Conservation (phyloP, 2,797 vertebrate genomes). For the Mus caroli region DNA sequence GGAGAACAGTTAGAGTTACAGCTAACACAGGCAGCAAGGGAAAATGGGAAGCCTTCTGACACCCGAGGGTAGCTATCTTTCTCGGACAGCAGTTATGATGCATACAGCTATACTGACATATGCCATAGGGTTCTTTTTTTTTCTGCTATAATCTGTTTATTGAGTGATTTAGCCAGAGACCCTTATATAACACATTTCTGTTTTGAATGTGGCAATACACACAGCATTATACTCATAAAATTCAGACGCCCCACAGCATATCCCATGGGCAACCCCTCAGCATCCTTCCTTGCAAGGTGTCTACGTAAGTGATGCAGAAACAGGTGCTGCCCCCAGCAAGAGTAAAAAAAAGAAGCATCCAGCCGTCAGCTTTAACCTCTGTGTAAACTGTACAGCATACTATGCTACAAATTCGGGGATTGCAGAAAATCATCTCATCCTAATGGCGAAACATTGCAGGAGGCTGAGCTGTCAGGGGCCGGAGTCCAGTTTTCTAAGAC, state of each 20-base stretch:
- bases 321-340: not conserved
- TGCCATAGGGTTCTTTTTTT: slow-evolving; percentile 59
- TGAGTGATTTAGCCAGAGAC: slow-evolving; percentile 82
- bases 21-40: slow-evolving; percentile 50
- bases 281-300: slow-evolving; percentile 53
- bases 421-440: slow-evolving; percentile 53
- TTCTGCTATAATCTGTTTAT: slow-evolving; percentile 81
- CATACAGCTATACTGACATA: slow-evolving; percentile 85
- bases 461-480: not conserved
- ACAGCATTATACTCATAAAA: slow-evolving; percentile 52
- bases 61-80: slow-evolving; percentile 73
- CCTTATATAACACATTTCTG: slow-evolving; percentile 88
- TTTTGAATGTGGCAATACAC: slow-evolving; percentile 78
- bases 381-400: not conserved
- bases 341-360: slow-evolving; percentile 53
- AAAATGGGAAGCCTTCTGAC: slow-evolving; percentile 72
- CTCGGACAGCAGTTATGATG: slow-evolving; percentile 71
- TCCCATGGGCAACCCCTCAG: slow-evolving; percentile 44
- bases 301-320: slow-evolving; percentile 3
- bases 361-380: not conserved
- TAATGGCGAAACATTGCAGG: slow-evolving; percentile 64
- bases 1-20: slow-evolving; percentile 74
- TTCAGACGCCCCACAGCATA: slow-evolving; percentile 50
- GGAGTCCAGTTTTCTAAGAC: slow-evolving; percentile 62
- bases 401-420: not conserved